Percentiles rank a stretch among this genome's conserved stretches.
These are phyloP conservation scores for Ceryle rudis DNA, from an alignment of 2,797 vertebrate genomes.

Conservation along the genomic window DNA sequence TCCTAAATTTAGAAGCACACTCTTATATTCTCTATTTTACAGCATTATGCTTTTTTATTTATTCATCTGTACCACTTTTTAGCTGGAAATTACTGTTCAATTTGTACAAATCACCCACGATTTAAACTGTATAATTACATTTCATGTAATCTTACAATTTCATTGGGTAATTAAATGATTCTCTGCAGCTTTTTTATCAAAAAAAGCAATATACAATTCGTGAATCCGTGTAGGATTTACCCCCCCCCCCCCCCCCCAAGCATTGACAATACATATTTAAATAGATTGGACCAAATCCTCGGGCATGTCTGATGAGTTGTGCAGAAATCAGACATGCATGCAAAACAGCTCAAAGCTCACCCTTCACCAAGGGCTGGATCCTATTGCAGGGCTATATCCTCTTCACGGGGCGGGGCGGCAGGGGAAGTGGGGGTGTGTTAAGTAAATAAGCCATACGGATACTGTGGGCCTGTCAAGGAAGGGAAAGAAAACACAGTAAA, in stretches of 20 bases:
- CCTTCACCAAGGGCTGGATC: not conserved
- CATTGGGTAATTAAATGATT: conserved; percentile 63
- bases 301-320: conserved; percentile 7
- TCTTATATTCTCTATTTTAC: conserved; percentile 55
- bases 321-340: not conserved
- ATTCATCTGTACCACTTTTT: conserved; percentile 58
- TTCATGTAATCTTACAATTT: conserved; percentile 68
- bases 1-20: conserved; percentile 60
- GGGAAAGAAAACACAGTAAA: no score
- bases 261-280: conserved; percentile 66
- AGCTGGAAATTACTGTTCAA: conserved; percentile 65
- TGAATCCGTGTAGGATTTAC: conserved; percentile 48
- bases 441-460: no score
- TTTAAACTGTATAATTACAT: conserved; percentile 69
- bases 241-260: not conserved
- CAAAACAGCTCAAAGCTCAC: conserved; percentile 7
- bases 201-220: conserved; percentile 68
- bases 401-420: not conserved
- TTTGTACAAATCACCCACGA: conserved; percentile 66
- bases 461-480: no score
- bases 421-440: no score
- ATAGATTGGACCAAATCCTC: conserved; percentile 32
- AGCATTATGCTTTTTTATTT: conserved; percentile 75
- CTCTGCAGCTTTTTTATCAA: conserved; percentile 65
- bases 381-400: not conserved